Conservation (phyloP, 2,797 vertebrate genomes). For the Brachyalestes nurse region DNA sequence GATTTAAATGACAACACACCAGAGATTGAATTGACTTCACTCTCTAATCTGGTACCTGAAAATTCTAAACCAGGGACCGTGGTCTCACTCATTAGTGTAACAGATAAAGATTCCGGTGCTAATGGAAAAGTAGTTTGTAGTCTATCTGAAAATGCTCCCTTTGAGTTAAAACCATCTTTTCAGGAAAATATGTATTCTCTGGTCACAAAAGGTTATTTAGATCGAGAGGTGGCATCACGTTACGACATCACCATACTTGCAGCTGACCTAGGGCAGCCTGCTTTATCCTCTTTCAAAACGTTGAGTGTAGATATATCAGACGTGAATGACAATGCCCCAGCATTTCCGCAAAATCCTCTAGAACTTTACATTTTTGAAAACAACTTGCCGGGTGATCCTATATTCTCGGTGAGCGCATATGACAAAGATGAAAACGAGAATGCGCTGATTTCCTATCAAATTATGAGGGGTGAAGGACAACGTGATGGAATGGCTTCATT, state of each 20-base stretch:
- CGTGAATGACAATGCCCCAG: slow-evolving; percentile 78
- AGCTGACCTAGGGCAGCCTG: slow-evolving; percentile 66
- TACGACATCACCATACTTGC: slow-evolving; percentile 68
- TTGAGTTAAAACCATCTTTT: slow-evolving; percentile 73
- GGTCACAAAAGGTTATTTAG: slow-evolving; percentile 67
- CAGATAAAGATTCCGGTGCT: slow-evolving; percentile 74
- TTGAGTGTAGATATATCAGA: slow-evolving; percentile 70
- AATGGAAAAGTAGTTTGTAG: slow-evolving; percentile 77
- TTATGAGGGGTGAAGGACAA: slow-evolving; percentile 11
- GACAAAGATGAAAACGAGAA: slow-evolving; percentile 73
- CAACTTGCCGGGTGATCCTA: slow-evolving; percentile 68
- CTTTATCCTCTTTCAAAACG: slow-evolving; percentile 64
- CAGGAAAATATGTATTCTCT: slow-evolving; percentile 77
- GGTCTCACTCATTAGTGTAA: slow-evolving; percentile 79
- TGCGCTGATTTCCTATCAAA: slow-evolving; percentile 66
- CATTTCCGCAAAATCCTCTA: slow-evolving; percentile 62
- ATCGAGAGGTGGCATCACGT: slow-evolving; percentile 64
- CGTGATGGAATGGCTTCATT: too few relatives aligned
- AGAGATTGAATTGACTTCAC: slow-evolving; percentile 77
- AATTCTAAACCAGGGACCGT: slow-evolving; percentile 73
- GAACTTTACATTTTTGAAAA: slow-evolving; percentile 79
- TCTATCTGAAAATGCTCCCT: slow-evolving; percentile 63
- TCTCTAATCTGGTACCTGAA: slow-evolving; percentile 72
- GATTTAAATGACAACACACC: slow-evolving; percentile 84
- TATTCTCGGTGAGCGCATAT: slow-evolving; percentile 70